Evolutionary conservation across 2,797 vertebrate species (phyloP).

Genomic region (Epinephelus awoara): DNA sequence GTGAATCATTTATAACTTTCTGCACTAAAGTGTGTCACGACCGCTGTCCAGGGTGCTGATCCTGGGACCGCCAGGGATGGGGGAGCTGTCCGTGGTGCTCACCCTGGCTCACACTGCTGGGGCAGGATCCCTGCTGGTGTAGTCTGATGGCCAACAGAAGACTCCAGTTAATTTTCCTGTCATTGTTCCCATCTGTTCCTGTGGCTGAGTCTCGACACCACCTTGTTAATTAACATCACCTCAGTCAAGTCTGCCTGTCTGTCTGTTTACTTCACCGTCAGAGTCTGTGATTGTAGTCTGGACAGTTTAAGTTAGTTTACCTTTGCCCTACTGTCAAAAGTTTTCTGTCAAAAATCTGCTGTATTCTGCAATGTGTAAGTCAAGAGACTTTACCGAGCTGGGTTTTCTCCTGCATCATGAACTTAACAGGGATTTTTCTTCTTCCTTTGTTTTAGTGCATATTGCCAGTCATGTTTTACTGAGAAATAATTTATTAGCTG

Average conservation of each 20-base stretch:
- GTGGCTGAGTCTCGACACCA: slow-evolving; percentile 23
- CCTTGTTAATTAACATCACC: slow-evolving; percentile 41
- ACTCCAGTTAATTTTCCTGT: slow-evolving; percentile 25
- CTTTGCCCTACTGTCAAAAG: background rate
- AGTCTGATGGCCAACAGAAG: slow-evolving; percentile 19
- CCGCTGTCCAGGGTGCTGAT: slow-evolving; percentile 60
- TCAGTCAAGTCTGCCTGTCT: background rate
- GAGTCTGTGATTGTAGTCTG: background rate
- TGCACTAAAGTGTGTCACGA: background rate
- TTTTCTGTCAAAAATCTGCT: background rate
- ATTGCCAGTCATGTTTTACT: background rate
- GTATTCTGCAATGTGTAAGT: background rate
- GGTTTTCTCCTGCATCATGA: too few relatives aligned
- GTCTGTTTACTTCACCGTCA: slow-evolving; percentile 2
- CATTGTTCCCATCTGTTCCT: slow-evolving; percentile 50
- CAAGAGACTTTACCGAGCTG: too few relatives aligned
- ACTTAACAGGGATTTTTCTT: background rate
- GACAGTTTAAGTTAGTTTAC: background rate
- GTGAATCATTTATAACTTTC: slow-evolving; percentile 5
- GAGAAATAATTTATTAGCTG: background rate
- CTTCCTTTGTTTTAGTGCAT: background rate
- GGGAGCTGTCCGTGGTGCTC: slow-evolving; percentile 52
- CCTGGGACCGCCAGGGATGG: background rate
- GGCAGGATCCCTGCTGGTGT: slow-evolving; percentile 33
- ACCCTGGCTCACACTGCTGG: background rate